Base-by-base conservation (phyloP, 2,797 vertebrate species). In the Hirundo rustica region DNA sequence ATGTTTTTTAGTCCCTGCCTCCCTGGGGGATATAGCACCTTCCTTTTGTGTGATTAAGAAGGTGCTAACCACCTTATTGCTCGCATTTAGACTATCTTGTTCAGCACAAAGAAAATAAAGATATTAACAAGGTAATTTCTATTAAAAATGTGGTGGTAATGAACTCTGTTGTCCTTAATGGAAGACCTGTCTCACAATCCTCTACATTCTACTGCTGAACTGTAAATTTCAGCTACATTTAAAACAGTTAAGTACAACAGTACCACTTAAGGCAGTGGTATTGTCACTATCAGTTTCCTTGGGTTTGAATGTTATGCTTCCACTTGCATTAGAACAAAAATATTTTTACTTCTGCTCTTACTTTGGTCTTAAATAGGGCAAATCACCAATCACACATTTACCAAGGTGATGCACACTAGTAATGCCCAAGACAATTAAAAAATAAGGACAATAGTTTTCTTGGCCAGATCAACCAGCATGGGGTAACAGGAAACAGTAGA, bases 301-400 rank as follows among this genome's bases (percentile, higher is more conserved):
- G 25, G 11, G 5, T 75, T 81, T 73, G 17, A 65, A 50, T 9
- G 15, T 44, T 60, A 55, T 11, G 16, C 22, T 75, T 65, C 67
- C 64, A 18, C 20, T 53, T 9, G 3, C 0, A 1, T 32, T 40
- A 60, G 60, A 75, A 42, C 9, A 58, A 1, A n/a, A 16, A 4
- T 15, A 19, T 68, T 85, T 91, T 81, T 57, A 54, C 13, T 6
- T 6, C 22, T 55, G 23, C 44, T 54, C 11, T 61, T 61, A 17
- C 27, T 72, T 54, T 7, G 8, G 22, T 32, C 30, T 40, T 25
- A 65, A 73, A 75, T 9, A 65, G 21, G 18, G 8, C 19, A 36
- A 57, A 91, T 61, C 15, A 40, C 5, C 29, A 65, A 34, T 14
- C 36, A 62, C 8, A 15, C 8, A 55, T 72, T 48, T 34, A 8